Conservation (phyloP, 2,113 vertebrate genomes). For the Dipodomys merriami region DNA sequence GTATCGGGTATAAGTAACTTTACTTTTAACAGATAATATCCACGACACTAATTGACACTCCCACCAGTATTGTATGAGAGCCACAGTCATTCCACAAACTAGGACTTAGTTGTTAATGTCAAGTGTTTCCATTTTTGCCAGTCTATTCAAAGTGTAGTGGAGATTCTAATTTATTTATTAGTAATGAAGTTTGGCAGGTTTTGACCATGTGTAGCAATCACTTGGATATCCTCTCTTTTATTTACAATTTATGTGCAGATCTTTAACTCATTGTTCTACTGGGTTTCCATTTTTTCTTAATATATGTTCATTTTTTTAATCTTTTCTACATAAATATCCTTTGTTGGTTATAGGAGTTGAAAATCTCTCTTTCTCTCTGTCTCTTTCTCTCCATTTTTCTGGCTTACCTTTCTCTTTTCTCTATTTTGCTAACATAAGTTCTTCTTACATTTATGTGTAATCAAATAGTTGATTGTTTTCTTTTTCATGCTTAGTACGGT, state of each 20-base stretch:
- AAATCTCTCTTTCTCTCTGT: not conserved
- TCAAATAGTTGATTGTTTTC: conserved; percentile 32
- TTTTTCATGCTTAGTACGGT: not conserved
- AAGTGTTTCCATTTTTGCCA: conserved; percentile 47
- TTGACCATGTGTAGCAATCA: conserved; percentile 6
- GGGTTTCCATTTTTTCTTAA: conserved; percentile 51
- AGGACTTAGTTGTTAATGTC: not conserved
- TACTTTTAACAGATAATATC: not conserved
- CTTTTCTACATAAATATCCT: conserved; percentile 22
- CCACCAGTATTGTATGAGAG: not conserved
- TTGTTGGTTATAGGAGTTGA: not conserved
- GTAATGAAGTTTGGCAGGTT: not conserved
- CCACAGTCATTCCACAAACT: not conserved
- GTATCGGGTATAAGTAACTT: not conserved
- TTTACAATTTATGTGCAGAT: not conserved
- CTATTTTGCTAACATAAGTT: not conserved
- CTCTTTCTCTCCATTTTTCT: not conserved
- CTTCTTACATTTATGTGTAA: conserved; percentile 33
- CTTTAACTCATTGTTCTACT: not conserved
- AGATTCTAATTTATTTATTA: conserved; percentile 42
- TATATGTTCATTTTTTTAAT: conserved; percentile 7
- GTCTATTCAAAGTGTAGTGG: not conserved
- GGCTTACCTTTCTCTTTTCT: not conserved
- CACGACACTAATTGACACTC: not conserved
- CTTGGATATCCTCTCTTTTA: conserved; percentile 1